Evolutionary conservation across 2,797 vertebrate genomes (phyloP), one percentile per base, ranked within the genome.

Genomic region (Pristis pectinata): DNA sequence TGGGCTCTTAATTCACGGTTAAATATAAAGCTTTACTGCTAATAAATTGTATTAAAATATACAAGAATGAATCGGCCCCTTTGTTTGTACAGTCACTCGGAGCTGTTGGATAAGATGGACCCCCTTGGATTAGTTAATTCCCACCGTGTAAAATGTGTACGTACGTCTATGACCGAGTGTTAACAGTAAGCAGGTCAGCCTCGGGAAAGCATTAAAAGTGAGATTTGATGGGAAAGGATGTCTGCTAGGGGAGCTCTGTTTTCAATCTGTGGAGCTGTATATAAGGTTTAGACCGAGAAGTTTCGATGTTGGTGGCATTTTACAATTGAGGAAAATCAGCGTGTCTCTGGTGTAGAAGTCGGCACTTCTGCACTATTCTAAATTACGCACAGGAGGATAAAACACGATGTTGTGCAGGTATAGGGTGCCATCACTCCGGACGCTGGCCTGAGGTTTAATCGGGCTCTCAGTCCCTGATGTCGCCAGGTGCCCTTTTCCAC

Each of bases 11-110:
- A n/a, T 89, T 89, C 59, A 87, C 53, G 27, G 13, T n/a, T 56
- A 61, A 89, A n/a, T 61, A 30, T 34, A 89, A 89, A 89, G 30
- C 53, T 61, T 34, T 17, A 56, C 34, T 89, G 37, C 15, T 37
- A 61, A 59, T 91, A 64, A 91, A 91, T 24, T n/a, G 59, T 64
- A 91, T 91, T 49, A 6, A 37, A 91, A 37, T 24, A 37, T 91
- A 64, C 59, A 64, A 8, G 85, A 64, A 61, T 91, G 34, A 91
- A 64, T 64, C 87, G 10, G 17, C 30, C 59, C 59, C 87, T 91
- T 91, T 61, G 87, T 91, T 56, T 64, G 85, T 61, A 61, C 83
- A 61, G 82, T 85, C 82, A 85, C 24, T 85, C 49, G 44, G 82
- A 30, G 56, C 34, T 89, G 82, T 83, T 83, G 85, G 61, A 91